Evolutionary conservation across 1,140 invertebrate species (phyloP).

Genomic region (Drosophila arizonae): DNA sequence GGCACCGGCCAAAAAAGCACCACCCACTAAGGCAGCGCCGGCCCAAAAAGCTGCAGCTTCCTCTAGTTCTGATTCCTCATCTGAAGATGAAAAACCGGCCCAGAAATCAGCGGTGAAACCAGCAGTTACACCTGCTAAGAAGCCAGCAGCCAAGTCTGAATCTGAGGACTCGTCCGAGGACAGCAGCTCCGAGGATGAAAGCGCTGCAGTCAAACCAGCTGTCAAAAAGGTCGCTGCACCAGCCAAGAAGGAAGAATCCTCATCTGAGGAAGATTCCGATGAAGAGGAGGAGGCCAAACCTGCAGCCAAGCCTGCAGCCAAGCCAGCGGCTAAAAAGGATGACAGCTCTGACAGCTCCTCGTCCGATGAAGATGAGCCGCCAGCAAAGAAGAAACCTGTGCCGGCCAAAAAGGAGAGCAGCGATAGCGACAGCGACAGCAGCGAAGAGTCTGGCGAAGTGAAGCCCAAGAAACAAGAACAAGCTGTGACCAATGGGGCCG

Average conservation of each 20-base stretch:
- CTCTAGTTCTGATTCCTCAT: slow-evolving; percentile 59
- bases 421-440: slow-evolving; percentile 62
- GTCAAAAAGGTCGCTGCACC: slow-evolving; percentile 12
- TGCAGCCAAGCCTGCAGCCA: slow-evolving; percentile 45
- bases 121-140: slow-evolving; percentile 22
- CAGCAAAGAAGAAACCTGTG: slow-evolving; percentile 27
- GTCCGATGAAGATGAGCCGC: slow-evolving; percentile 55
- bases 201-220: slow-evolving; percentile 39
- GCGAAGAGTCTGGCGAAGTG: slow-evolving; percentile 34
- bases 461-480: slow-evolving; percentile 25
- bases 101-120: slow-evolving; percentile 32
- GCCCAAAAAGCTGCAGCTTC: slow-evolving; percentile 38
- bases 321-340: slow-evolving; percentile 48
- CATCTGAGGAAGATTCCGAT: slow-evolving; percentile 57
- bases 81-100: slow-evolving; percentile 54
- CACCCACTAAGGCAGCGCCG: slow-evolving; percentile 18
- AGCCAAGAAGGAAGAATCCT: slow-evolving; percentile 33
- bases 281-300: slow-evolving; percentile 49
- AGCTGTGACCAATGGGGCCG: slow-evolving; percentile 37
- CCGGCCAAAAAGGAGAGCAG: slow-evolving; percentile 41
- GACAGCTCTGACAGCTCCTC: slow-evolving; percentile 41
- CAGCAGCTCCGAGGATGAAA: slow-evolving; percentile 57
- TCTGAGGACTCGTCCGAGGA: slow-evolving; percentile 61
- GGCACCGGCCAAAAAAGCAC: slow-evolving; percentile 25
- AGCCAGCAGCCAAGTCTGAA: slow-evolving; percentile 37